A percentile compares a stretch with the other conserved stretches of the same genome.
These are phyloP conservation scores for Ranitomeya imitator DNA, from an alignment of 2,113 vertebrate species.

Conservation along the genomic window DNA sequence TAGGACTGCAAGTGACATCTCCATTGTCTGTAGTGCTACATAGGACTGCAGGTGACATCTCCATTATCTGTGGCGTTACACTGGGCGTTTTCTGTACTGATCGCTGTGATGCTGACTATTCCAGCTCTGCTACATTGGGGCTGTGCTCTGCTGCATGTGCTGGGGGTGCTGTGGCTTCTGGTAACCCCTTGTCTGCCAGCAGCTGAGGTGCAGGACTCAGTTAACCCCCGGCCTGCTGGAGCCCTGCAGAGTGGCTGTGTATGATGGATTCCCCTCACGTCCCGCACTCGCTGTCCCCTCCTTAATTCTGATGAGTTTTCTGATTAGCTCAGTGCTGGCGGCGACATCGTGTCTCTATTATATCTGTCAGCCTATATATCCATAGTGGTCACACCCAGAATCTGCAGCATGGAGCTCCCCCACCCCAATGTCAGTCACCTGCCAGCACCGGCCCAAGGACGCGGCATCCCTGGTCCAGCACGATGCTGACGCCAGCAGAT, in stretches of 20 bases:
- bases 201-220: no score
- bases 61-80: no score
- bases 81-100: no score
- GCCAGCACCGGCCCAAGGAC: background rate
- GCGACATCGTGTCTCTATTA: slow-evolving; percentile 4
- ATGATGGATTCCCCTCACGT: slow-evolving; percentile 35
- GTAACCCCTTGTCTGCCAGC: no score
- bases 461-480: background rate
- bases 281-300: slow-evolving; percentile 23
- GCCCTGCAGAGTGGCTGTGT: slow-evolving; percentile 3
- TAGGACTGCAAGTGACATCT: no score
- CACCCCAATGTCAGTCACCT: background rate
- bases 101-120: no score
- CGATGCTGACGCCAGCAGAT: background rate
- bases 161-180: no score
- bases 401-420: background rate
- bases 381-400: background rate
- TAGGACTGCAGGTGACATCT: no score
- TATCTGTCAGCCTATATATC: background rate
- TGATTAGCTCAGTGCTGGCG: background rate
- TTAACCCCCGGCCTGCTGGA: no score
- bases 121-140: background rate
- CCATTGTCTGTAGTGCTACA: no score
- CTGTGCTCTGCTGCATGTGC: background rate
- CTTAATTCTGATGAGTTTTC: background rate